A percentile compares a stretch with the other conserved stretches of the same genome.
Evolutionary conservation across 2,113 vertebrate species (phyloP).

Genomic region (Ceyx melanurus): DNA sequence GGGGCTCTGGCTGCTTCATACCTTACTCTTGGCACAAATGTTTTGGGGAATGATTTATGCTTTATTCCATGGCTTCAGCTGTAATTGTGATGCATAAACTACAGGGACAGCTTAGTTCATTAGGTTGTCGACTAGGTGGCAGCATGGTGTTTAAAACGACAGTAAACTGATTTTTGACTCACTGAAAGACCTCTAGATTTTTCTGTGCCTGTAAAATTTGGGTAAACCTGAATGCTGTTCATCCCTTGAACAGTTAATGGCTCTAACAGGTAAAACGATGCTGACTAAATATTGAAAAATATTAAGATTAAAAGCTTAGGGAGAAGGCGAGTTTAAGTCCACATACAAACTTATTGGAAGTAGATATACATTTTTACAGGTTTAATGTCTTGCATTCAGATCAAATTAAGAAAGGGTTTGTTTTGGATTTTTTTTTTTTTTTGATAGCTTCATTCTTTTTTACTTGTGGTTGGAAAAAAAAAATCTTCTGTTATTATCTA

Average conservation of each 20-base stretch:
- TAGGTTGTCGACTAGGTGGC: slow-evolving; percentile 69
- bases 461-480: not conserved
- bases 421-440: not conserved
- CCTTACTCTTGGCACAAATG: not conserved
- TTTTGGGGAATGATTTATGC: not conserved
- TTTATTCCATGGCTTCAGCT: not conserved
- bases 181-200: accelerated
- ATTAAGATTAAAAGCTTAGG: not conserved
- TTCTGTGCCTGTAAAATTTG: not conserved
- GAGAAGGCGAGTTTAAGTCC: not conserved
- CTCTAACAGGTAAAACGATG: not conserved
- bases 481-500: not conserved
- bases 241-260: not conserved
- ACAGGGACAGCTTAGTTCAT: not conserved
- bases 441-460: not conserved
- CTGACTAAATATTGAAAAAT: not conserved
- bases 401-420: not conserved
- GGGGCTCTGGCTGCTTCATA: not conserved
- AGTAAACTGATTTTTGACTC: not conserved
- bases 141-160: slow-evolving; percentile 67
- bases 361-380: not conserved
- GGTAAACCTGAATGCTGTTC: not conserved
- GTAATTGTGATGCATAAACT: accelerated
- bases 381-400: not conserved
- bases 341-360: accelerated